Evolutionary conservation across 2,888 invertebrate species (phyloP), one percentile per base, ranked within the genome.

Genomic region (Pinctada fucata): DNA sequence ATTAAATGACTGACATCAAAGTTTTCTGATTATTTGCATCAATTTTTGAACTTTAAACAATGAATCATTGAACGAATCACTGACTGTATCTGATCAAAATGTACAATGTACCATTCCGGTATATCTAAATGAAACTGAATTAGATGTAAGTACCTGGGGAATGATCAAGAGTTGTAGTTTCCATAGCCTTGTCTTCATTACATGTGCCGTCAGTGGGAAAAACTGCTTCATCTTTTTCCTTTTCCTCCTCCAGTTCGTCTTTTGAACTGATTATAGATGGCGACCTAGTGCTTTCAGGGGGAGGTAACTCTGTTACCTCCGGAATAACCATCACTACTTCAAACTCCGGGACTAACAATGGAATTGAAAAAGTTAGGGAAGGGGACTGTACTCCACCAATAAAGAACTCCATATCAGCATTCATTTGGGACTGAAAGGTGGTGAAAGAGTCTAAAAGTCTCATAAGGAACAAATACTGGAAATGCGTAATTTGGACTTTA

Each of bases 401-500:
- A 71, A 96, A 96, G 74, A 95, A 94, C 76, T 95, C 95, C 89
- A 88, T 79, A 82, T 91, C 90, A 13, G 87, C 87, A 65, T 85
- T 83, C 63, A 91, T 76, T 74, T 90, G 88, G 6, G 82, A 80
- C 76, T 90, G 88, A 79, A 89, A 90, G 47, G 85, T 83, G 45
- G 89, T 77, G 52, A 97, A 92, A 72, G 96, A 95, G 93, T 98
- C 98, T 48, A 96, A 94, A 87, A 97, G 94, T 75, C 98, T 94
- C 92, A 97, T 93, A 75, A 98, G 94, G 93, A 98, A 98, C 86
- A 98, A 94, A 93, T 96, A 96, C 93, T 98, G 98, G 93, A 96
- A 97, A 93, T 98, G 98, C 93, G 97, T 98, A 80, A 99, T 94
- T 93, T 98, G 98, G 3, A 97, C 94, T 84, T 97, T 97, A 74